Conservation (phyloP, 2,113 vertebrate species). For the Notothenia rossii region DNA sequence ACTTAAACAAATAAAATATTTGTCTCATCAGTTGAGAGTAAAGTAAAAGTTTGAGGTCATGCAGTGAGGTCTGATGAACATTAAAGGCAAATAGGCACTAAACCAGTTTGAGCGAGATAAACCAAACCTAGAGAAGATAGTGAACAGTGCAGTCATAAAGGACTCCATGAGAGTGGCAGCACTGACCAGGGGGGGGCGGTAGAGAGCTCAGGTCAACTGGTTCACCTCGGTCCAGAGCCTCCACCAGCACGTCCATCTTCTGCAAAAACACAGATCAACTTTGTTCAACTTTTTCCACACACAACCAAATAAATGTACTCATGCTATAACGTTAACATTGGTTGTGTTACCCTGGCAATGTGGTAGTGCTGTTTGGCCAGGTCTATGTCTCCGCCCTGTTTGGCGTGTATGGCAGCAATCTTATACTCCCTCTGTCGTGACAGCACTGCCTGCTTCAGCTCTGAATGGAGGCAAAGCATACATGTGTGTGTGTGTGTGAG, state of each 20-base stretch:
- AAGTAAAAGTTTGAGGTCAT: no score
- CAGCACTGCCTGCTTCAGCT: conserved; percentile 81
- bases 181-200: conserved; percentile 89
- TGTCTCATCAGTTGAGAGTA: no score
- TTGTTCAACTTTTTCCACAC: not conserved
- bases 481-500: not conserved
- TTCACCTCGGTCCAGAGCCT: conserved; percentile 83
- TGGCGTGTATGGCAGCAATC: conserved; percentile 88
- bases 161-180: not conserved
- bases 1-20: no score
- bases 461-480: conserved; percentile 41
- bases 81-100: not conserved
- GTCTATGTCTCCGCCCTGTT: conserved; percentile 85
- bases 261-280: conserved; percentile 56
- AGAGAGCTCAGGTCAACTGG: conserved; percentile 82
- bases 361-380: conserved; percentile 84
- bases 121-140: not conserved
- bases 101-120: not conserved
- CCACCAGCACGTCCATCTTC: conserved; percentile 86
- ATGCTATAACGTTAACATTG: not conserved
- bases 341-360: conserved; percentile 86
- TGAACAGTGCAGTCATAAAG: not conserved
- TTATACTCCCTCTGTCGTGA: conserved; percentile 90
- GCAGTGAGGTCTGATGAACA: no score
- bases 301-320: not conserved